phyloP scores from a whole-genome alignment of 1,140 invertebrate species.

The Zeugodacus cucurbitae region DNA sequence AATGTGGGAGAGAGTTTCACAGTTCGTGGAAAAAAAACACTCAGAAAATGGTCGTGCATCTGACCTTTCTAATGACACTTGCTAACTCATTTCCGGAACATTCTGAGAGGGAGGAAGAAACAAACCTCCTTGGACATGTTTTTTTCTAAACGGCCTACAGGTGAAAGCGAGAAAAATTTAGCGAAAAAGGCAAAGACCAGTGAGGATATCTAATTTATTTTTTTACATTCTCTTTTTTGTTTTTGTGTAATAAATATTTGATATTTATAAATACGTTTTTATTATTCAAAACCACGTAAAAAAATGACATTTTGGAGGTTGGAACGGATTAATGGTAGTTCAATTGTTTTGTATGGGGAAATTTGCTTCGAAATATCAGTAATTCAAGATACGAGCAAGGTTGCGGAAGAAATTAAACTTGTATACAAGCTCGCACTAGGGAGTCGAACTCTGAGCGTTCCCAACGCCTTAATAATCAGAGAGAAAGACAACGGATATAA shows the following conservation, averaged over 20 bases:
- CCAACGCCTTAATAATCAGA: no score
- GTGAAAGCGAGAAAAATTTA: not conserved
- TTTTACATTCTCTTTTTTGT: not conserved
- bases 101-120: no score
- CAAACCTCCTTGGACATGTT: no score
- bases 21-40: not conserved
- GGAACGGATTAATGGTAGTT: not conserved
- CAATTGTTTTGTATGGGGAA: not conserved
- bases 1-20: conserved; percentile 5
- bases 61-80: no score
- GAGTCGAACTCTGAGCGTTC: no score
- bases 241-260: not conserved
- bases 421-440: no score
- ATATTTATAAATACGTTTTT: not conserved
- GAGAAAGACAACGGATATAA: no score
- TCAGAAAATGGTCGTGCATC: no score
- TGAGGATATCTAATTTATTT: not conserved
- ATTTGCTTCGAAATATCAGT: not conserved
- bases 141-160: not conserved
- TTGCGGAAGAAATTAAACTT: conserved; percentile 25
- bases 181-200: not conserved
- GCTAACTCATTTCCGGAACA: no score
- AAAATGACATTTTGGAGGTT: not conserved
- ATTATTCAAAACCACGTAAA: not conserved
- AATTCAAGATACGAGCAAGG: not conserved